These are phyloP conservation scores for Habropoda laboriosa DNA, from an alignment of 1,140 invertebrate genomes.

Conservation along the genomic window DNA sequence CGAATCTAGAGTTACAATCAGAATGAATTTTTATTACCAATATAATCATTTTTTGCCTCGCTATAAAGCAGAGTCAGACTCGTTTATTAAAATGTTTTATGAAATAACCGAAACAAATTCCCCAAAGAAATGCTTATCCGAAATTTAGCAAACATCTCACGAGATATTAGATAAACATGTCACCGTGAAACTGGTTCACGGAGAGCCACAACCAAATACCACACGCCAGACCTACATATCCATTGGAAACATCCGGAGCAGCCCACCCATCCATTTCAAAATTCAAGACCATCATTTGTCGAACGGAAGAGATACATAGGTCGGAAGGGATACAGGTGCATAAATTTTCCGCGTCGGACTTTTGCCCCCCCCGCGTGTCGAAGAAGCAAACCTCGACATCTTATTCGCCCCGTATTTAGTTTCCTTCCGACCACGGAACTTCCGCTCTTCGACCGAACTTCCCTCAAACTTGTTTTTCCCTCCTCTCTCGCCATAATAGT, in stretches of 20 bases:
- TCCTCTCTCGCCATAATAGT: background rate
- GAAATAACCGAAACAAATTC: no score
- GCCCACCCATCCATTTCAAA: background rate
- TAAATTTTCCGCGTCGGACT: conserved; percentile 3
- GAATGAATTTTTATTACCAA: no score
- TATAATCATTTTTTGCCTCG: no score
- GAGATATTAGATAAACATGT: background rate
- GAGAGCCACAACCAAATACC: background rate
- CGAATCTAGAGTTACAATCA: no score
- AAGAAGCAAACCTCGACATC: background rate
- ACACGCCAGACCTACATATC: background rate
- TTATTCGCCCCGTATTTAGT: conserved; percentile 14
- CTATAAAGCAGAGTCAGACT: no score
- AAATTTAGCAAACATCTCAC: no score
- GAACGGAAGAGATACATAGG: no score
- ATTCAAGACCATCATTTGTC: background rate
- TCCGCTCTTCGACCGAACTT: conserved; percentile 11
- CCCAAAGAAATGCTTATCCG: no score
- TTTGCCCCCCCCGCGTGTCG: background rate
- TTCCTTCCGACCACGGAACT: background rate
- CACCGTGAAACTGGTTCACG: background rate
- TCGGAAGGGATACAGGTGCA: background rate
- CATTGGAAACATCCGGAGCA: background rate
- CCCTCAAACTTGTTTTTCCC: background rate
- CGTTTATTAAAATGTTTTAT: no score